Conservation (phyloP, 1,140 invertebrate genomes). For the Eurosta solidaginis region DNA sequence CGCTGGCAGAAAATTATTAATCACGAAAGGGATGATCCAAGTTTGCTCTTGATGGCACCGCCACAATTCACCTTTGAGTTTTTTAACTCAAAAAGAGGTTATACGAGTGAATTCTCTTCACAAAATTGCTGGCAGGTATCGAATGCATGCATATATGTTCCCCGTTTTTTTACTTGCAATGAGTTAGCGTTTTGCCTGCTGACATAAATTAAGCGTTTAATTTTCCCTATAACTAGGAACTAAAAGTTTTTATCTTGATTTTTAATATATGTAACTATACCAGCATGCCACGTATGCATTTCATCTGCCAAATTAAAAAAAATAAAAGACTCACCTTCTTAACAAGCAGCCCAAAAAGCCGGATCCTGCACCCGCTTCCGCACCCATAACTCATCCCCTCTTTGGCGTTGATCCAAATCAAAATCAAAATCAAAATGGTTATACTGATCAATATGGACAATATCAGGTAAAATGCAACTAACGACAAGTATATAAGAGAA, state of each 20-base stretch:
- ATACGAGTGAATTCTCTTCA: neutral
- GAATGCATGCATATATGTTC: neutral
- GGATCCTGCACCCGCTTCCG: constrained; percentile 53
- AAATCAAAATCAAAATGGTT: constrained; percentile 55
- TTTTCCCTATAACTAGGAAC: too few relatives aligned
- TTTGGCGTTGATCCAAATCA: constrained; percentile 67
- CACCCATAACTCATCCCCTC: constrained; percentile 79
- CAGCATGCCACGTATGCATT: neutral
- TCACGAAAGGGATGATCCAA: constrained; percentile 35
- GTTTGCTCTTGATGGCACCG: neutral
- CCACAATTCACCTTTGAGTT: neutral
- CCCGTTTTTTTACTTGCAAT: too few relatives aligned
- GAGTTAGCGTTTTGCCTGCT: neutral
- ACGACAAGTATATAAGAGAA: too few relatives aligned
- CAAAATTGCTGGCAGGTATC: constrained; percentile 4
- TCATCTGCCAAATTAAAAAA: neutral
- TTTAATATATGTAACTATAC: neutral
- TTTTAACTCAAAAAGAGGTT: neutral
- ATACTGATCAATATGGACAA: constrained; percentile 48
- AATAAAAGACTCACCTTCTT: constrained; percentile 42
- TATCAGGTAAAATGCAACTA: constrained; percentile 47
- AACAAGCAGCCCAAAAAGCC: constrained; percentile 66
- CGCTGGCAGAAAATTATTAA: constrained; percentile 64
- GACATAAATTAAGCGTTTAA: neutral
- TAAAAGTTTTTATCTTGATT: neutral